phyloP scores from a whole-genome alignment of 2,113 vertebrate genomes.

The Cyphomyrus plagiostoma region DNA sequence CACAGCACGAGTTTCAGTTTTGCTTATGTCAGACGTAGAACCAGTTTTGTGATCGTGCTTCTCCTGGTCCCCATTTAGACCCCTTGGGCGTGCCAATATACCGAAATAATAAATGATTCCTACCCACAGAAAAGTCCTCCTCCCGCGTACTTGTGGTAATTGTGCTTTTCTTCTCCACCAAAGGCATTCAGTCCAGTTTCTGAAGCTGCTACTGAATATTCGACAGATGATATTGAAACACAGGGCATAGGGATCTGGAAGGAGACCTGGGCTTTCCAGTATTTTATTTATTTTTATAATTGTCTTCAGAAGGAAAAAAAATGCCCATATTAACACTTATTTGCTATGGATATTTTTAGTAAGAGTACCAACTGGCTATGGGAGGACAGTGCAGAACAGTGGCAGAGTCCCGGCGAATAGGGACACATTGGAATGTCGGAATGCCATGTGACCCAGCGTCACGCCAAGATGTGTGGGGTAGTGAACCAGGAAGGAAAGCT shows the following conservation, averaged over 20 bases:
- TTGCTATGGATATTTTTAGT: neutral
- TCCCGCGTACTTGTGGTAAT: neutral
- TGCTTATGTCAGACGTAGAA: neutral
- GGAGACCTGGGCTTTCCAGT: neutral
- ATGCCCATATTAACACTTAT: neutral
- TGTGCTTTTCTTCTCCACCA: neutral
- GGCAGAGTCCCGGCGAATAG: neutral
- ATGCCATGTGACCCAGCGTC: neutral
- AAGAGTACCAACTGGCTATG: neutral
- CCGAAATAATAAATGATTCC: neutral
- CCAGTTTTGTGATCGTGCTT: neutral
- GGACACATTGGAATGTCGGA: neutral
- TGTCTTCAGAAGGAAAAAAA: neutral
- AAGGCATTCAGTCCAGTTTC: neutral
- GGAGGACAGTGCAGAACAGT: conserved; percentile 39
- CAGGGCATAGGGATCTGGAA: neutral
- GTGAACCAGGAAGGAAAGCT: neutral
- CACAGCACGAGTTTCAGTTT: neutral
- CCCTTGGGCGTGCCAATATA: neutral
- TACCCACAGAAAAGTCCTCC: neutral
- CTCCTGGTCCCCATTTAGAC: neutral
- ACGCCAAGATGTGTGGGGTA: neutral
- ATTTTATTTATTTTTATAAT: neutral
- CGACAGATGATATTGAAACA: neutral
- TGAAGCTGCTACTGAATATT: neutral